phyloP scores from a whole-genome alignment of 2,113 vertebrate genomes.

The Sialia sialis region DNA sequence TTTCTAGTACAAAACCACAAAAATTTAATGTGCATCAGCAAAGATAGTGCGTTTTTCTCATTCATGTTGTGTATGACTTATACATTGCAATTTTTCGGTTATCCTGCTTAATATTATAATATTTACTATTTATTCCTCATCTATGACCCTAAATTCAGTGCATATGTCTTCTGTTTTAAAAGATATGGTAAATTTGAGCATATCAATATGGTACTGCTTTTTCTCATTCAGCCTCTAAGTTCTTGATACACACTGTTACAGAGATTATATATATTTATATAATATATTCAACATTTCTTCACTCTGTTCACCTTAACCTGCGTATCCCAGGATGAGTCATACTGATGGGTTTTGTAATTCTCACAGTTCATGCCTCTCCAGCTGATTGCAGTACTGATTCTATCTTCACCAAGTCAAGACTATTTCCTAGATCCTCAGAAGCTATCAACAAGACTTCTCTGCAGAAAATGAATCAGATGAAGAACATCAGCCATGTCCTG shows the following conservation, averaged over 20 bases:
- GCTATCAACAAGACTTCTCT: not conserved
- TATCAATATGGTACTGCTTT: not conserved
- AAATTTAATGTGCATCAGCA: not conserved
- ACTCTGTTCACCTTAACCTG: not conserved
- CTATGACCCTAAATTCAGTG: not conserved
- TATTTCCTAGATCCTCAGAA: not conserved
- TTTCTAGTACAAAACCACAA: not conserved
- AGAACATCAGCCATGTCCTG: not conserved
- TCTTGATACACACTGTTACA: not conserved
- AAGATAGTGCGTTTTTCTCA: not conserved
- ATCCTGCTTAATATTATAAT: not conserved
- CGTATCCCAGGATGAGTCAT: not conserved
- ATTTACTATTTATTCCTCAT: not conserved
- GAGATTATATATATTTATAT: not conserved
- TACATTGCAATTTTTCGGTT: not conserved
- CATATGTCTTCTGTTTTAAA: not conserved
- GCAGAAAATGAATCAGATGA: not conserved
- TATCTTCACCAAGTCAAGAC: not conserved
- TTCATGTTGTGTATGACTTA: not conserved
- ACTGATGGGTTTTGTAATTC: not conserved
- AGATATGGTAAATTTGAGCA: not conserved
- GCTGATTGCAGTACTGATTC: not conserved
- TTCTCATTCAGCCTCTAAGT: not conserved
- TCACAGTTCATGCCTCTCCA: not conserved
- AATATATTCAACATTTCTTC: not conserved